Evolutionary conservation across 2,888 invertebrate genomes (phyloP), one percentile per base, ranked within the genome.

Genomic region (Archips crataeganus): DNA sequence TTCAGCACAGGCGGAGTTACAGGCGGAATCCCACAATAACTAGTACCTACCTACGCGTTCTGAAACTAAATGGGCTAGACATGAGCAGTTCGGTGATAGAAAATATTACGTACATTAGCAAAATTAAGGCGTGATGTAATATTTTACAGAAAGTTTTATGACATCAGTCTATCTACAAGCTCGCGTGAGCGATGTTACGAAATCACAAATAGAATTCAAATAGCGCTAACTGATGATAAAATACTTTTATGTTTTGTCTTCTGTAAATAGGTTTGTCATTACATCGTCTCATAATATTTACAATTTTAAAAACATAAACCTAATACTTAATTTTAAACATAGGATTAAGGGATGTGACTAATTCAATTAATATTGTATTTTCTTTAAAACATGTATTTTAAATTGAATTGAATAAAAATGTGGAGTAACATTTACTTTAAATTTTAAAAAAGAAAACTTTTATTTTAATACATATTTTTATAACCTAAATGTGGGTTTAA

Each of bases 11-110:
- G 36, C 36, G 4, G 36, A 36, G 36, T 39, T 59, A 63, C 67
- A 63, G 42, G 61, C 51, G 65, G 51, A 72, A 77, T 75, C 74
- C 57, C 69, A 66, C 57, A 57, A 57, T 57, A 57, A 32, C 78
- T 74, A 77, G 60, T 79, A 23, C 77, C 76, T 76, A 80, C 79
- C 76, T 76, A 80, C 79, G 78, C 75, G 76, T 71, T 75, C 75
- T 70, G 63, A 67, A 63, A 72, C 51, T 71, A 59, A 57, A 57
- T 47, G 71, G 68, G 71, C 15, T n/a, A 47, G 5, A 13, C n/a
- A 36, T 49, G 54, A 70, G 54, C 11, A 57, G 68, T 67, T 74
- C 32, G 32, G 49, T 36, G 36, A 34, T 61, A 42, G 32, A 36
- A 67, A 15, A 15, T 36, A 15, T 34, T 49, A 34, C 23, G 60